phyloP scores from a whole-genome alignment of 2,113 vertebrate genomes.

The Galbula dea region DNA sequence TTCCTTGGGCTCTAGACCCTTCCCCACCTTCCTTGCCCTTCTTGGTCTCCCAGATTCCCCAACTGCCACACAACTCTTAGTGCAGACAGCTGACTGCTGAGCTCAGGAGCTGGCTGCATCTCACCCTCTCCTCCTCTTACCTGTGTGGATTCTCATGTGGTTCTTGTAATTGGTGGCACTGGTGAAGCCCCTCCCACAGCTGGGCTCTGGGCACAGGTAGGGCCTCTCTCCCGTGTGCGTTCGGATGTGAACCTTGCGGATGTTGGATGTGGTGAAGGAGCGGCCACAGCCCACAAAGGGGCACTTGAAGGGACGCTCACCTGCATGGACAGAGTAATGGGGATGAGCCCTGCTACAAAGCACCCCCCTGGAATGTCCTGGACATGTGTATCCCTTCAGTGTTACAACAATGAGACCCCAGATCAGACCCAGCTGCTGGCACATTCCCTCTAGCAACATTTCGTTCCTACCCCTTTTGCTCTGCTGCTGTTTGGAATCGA shows the following conservation, averaged over 20 bases:
- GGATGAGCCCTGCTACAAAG: neutral
- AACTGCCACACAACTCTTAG: neutral
- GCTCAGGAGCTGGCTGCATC: neutral
- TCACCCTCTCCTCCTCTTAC: slow-evolving; percentile 51
- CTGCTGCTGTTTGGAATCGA: neutral
- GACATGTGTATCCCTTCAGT: neutral
- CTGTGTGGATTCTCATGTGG: slow-evolving; percentile 86
- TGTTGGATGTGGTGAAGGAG: slow-evolving; percentile 84
- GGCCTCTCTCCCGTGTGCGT: no score
- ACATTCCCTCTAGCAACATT: neutral
- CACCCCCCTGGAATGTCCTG: neutral
- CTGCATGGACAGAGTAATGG: neutral
- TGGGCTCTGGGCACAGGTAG: slow-evolving; percentile 77
- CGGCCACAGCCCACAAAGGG: slow-evolving; percentile 83
- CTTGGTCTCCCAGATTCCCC: neutral
- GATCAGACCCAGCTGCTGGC: no score
- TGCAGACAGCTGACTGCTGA: neutral
- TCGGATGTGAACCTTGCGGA: slow-evolving; percentile 84
- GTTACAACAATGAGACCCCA: neutral
- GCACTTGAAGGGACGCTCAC: slow-evolving; percentile 82
- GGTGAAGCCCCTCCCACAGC: slow-evolving; percentile 81
- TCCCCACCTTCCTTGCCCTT: no score
- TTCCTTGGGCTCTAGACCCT: no score
- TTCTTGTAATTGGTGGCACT: slow-evolving; percentile 88
- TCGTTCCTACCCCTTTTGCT: neutral